phyloP scores from a whole-genome alignment of 2,888 invertebrate genomes.

The Philopedon plagiatum region DNA sequence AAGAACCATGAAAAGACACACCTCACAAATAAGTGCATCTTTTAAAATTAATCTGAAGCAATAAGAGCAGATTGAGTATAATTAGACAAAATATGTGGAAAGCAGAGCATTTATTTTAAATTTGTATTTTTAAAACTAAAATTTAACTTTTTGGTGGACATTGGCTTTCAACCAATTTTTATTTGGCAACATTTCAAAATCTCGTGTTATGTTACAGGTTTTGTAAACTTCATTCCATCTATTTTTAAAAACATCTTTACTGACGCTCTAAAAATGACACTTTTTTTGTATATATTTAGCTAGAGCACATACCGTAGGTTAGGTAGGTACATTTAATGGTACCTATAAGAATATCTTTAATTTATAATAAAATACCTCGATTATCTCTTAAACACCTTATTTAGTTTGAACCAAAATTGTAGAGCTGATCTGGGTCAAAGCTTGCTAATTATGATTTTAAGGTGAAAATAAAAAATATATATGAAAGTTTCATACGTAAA shows the following conservation, averaged over 20 bases:
- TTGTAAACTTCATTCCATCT: slow-evolving; percentile 34
- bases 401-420: too few species aligned
- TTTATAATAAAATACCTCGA: too few species aligned
- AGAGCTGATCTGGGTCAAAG: too few species aligned
- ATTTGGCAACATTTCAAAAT: slow-evolving; percentile 28
- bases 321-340: too few species aligned
- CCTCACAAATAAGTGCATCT: too few species aligned
- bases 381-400: too few species aligned
- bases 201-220: slow-evolving; percentile 32
- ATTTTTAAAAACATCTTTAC: slow-evolving; percentile 37
- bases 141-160: slow-evolving; percentile 10
- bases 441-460: too few species aligned
- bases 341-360: too few species aligned
- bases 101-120: slow-evolving; percentile 1
- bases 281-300: background rate
- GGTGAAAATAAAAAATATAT: too few species aligned
- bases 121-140: background rate
- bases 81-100: slow-evolving; percentile 2
- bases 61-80: background rate
- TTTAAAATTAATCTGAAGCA: background rate
- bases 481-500: too few species aligned
- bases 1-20: too few species aligned
- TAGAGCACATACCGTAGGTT: too few species aligned
- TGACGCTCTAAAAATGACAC: background rate
- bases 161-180: slow-evolving; percentile 40